Evolutionary conservation across 2,113 vertebrate species (phyloP), one percentile per base, ranked within the genome.

Genomic region (Condylura cristata): DNA sequence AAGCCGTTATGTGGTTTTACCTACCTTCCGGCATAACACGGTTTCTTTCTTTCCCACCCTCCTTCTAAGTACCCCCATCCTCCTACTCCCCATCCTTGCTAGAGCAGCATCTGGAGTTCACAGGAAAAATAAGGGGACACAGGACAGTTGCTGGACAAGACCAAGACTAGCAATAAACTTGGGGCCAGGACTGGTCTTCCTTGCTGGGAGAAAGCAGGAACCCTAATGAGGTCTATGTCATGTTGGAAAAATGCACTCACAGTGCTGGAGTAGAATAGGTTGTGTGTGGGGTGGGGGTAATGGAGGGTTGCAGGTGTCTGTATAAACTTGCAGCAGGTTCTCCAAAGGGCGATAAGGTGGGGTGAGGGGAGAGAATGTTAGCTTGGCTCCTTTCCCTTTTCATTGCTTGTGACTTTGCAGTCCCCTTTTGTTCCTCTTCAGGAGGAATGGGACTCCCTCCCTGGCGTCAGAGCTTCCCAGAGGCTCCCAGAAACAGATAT

Each of bases 141-240:
- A 81, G 82, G 60, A 78, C 75, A 75, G 80, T 66, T 58, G 58
- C 80, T 86, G 48, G 68, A 63, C 46, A 87, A 95, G 46, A 72
- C 86, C 83, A 92, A 93, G 66, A 37, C 89, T 89, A 92, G 89
- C 56, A 95, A 95, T 94, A 75, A 92, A 58, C 71, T 90, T 84
- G 30, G 75, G 78, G 60, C 86, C 65, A 92, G 93, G 58, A n/a
- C 83, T 96, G 91, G 63, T 94, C 90, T 96, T 96, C 93, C 86
- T 92, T 95, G 65, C 82, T 95, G 82, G 48, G 88, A 96, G 74
- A 82, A 94, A 79, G 86, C 96, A 96, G 86, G 93, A 98, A 95
- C 91, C 96, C 95, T 98, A 97, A 97, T 96, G 97, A 98, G 96
- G 95, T 97, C 81, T 98, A 96, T 98, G 97, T 98, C 97, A 98